Percentiles rank a stretch among this genome's conserved stretches.
Conservation (phyloP, 2,113 vertebrate species). For the Macrotus californicus region DNA sequence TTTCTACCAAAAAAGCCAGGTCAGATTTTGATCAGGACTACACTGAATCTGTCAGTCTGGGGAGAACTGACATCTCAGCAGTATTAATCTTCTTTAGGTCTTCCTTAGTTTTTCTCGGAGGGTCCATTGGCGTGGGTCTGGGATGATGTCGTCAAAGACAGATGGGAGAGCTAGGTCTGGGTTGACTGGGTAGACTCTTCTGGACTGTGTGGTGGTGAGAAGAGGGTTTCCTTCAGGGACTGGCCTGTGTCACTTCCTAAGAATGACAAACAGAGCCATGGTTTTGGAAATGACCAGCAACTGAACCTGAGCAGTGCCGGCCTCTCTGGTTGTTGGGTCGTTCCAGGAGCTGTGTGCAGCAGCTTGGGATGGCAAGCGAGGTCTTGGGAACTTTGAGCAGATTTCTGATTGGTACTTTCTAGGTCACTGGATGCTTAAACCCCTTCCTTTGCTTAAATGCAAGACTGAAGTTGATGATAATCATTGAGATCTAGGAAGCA, state of each 20-base stretch:
- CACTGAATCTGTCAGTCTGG: not conserved
- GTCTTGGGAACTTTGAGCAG: not conserved
- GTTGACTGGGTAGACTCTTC: not conserved
- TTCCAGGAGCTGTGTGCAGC: not conserved
- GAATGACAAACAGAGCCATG: not conserved
- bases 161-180: not conserved
- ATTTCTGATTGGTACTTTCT: not conserved
- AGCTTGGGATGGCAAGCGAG: not conserved
- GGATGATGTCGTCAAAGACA: not conserved
- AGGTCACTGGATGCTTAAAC: not conserved
- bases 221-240: not conserved
- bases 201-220: not conserved
- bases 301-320: not conserved
- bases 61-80: not conserved
- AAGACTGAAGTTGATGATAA: not conserved
- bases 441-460: not conserved
- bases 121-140: not conserved
- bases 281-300: not conserved
- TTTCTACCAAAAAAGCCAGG: not conserved
- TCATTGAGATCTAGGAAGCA: not conserved
- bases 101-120: not conserved
- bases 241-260: not conserved
- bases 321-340: not conserved
- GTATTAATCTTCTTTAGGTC: not conserved
- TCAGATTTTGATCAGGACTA: not conserved